Conservation (phyloP, 2,888 invertebrate species). For the Polylopha cassiicola region DNA sequence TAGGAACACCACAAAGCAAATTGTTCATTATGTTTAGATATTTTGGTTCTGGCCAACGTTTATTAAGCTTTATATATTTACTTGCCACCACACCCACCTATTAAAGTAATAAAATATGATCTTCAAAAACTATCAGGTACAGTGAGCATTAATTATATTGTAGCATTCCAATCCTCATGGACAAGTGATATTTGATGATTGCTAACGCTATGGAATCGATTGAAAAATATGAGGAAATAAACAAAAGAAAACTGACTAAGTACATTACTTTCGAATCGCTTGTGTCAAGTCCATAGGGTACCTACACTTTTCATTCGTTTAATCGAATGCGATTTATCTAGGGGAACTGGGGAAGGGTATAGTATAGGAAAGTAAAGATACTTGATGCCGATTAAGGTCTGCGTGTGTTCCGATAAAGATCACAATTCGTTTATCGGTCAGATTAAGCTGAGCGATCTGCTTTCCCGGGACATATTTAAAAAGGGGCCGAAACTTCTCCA, state of each 20-base stretch:
- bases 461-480: conserved; percentile 59
- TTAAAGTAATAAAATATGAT: background rate
- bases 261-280: too few species aligned
- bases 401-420: conserved; percentile 60
- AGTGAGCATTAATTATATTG: background rate
- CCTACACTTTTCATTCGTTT: too few species aligned
- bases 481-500: conserved; percentile 57
- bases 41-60: conserved; percentile 43
- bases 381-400: conserved; percentile 60
- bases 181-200: too few species aligned
- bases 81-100: conserved; percentile 63
- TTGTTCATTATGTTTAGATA: conserved; percentile 67
- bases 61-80: conserved; percentile 49
- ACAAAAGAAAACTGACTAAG: too few species aligned
- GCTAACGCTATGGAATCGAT: too few species aligned
- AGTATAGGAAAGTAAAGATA: too few species aligned
- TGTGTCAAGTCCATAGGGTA: too few species aligned
- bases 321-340: too few species aligned
- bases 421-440: conserved; percentile 49
- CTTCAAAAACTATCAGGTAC: background rate
- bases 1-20: conserved; percentile 61
- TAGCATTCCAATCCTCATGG: too few species aligned
- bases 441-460: conserved; percentile 58
- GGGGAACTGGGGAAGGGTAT: too few species aligned
- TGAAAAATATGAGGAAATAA: too few species aligned